phyloP scores from a whole-genome alignment of 2,888 invertebrate genomes.

The Habroteleia sp. region DNA sequence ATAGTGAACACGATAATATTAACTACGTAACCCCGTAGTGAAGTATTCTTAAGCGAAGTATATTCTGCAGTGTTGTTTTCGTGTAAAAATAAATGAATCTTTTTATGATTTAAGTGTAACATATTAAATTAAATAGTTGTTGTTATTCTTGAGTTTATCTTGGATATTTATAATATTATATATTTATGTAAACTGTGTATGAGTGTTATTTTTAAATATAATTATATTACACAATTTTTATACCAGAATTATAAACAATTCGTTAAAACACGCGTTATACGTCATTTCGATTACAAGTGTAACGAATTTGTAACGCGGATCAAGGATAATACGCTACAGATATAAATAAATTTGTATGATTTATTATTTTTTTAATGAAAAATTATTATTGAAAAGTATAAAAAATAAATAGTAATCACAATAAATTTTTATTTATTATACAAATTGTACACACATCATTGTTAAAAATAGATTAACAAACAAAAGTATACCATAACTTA shows the following conservation, averaged over 20 bases:
- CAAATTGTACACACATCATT: slow-evolving; percentile 36
- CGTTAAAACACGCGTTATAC: no score
- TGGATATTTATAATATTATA: slow-evolving; percentile 9
- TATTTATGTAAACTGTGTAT: slow-evolving; percentile 18
- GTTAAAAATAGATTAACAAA: slow-evolving; percentile 43
- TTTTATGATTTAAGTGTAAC: slow-evolving; percentile 14
- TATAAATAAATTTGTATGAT: no score
- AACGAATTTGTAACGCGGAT: no score
- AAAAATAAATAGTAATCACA: slow-evolving; percentile 7
- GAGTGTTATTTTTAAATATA: slow-evolving; percentile 24
- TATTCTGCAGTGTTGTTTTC: slow-evolving; percentile 10
- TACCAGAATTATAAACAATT: neutral
- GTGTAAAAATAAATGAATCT: neutral
- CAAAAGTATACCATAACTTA: slow-evolving; percentile 28
- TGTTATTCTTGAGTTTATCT: slow-evolving; percentile 17
- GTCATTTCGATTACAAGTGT: no score
- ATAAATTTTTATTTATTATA: slow-evolving; percentile 41
- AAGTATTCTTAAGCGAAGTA: neutral
- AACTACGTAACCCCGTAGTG: slow-evolving; percentile 4
- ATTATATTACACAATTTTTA: slow-evolving; percentile 18
- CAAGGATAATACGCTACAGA: no score
- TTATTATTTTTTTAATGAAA: no score
- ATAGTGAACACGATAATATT: slow-evolving; percentile 5
- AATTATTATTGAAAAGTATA: neutral
- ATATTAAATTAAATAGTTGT: slow-evolving; percentile 10